Evolutionary conservation across 2,797 vertebrate genomes (phyloP).

Genomic region (Xyrichtys novacula): DNA sequence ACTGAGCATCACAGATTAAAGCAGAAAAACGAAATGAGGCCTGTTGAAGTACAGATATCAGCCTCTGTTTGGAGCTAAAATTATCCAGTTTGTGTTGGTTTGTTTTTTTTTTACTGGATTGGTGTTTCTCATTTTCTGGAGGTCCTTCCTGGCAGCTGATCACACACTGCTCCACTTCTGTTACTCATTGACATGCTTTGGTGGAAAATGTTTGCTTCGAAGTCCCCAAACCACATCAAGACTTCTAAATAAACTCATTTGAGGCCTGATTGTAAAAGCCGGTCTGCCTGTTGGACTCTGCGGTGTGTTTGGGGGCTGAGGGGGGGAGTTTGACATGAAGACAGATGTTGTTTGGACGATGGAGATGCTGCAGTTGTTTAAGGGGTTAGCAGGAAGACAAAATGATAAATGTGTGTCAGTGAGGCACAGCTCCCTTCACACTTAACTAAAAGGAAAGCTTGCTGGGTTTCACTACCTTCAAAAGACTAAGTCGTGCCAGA

Average conservation of each 20-base stretch:
- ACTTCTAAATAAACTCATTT: constrained; percentile 58
- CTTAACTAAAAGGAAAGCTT: constrained; percentile 18
- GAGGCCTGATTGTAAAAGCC: constrained; percentile 39
- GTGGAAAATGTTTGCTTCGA: constrained; percentile 27
- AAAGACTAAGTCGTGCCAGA: constrained; percentile 51
- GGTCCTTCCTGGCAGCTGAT: constrained; percentile 46
- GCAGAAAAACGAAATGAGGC: constrained; percentile 27
- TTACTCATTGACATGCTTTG: constrained; percentile 22
- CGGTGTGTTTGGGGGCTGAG: constrained; percentile 33
- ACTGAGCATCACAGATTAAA: constrained; percentile 23
- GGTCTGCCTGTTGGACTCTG: constrained; percentile 18
- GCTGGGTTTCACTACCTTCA: constrained; percentile 49
- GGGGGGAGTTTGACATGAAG: constrained; percentile 58
- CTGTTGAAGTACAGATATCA: constrained; percentile 6
- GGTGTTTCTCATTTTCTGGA: constrained; percentile 30
- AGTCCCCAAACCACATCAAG: constrained; percentile 50
- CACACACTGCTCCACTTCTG: constrained; percentile 22
- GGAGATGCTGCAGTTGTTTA: constrained; percentile 71
- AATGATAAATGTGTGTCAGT: constrained; percentile 71
- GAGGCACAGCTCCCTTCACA: constrained; percentile 42
- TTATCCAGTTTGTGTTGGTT: constrained; percentile 20
- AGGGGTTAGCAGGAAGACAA: constrained; percentile 58
- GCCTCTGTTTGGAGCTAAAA: constrained; percentile 3
- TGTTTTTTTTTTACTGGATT: constrained; percentile 27
- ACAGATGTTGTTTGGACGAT: constrained; percentile 71